Base-by-base conservation (phyloP, 2,888 invertebrate species). In the Masnerella sp. region DNA sequence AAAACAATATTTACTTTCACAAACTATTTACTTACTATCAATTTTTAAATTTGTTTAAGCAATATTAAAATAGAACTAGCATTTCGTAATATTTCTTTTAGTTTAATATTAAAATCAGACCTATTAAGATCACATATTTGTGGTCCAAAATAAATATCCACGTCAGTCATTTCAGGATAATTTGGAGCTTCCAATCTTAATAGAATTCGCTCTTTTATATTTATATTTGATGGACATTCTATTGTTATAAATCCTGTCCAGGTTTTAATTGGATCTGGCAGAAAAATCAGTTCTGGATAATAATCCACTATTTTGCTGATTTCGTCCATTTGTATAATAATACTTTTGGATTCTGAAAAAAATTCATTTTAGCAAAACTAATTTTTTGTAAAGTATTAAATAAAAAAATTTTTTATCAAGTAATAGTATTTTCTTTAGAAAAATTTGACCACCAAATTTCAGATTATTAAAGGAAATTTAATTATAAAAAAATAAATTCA, bases 241-340 rank as follows among this genome's bases (percentile, higher is more conserved):
- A 82, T 40, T 2, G 65, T 78, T 14, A 87, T 49, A 64, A 84
- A 81, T 12, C 87, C 87, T 47, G 79, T 77, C 84, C 84, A 86
- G 14, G 81, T 81, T n/a, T 78, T 51, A 7, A 85, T 84, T 12
- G 72, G 71, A 38, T 80, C 58, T 5, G 83, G 82, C 7, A 79
- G 56, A 12, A 82, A 77, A 65, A 86, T 65, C 25, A 87, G 77
- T 47, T 84, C 82, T 5, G 87, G 85, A 78, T 85, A 77, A 11
- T 75, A 77, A 28, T 81, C 73, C 0, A 81, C 67, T 15, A 87
- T 81, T 59, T 82, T 79, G 1, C 74, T 36, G 25, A 77, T 75
- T 36, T 82, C 82, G 45, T 78, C 74, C 79, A 80, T 81, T n/a
- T n/a, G n/a, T n/a, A n/a, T n/a, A n/a, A n/a, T n/a, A n/a, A n/a